Conservation (phyloP, 1,140 invertebrate genomes). For the Magallana gigas region DNA sequence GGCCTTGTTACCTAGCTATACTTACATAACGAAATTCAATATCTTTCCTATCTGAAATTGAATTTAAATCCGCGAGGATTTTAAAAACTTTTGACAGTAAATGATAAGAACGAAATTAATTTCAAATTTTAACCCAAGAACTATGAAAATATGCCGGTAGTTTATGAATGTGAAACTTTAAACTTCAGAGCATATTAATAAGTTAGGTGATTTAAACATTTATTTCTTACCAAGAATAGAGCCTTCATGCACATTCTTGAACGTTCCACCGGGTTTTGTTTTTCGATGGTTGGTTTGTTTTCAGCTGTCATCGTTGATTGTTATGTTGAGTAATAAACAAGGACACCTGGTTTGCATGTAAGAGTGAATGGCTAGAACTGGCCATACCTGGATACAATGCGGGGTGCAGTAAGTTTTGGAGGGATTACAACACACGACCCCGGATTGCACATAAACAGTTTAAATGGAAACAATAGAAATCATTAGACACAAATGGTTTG, state of each 20-base stretch:
- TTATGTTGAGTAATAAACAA: background rate
- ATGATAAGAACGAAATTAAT: background rate
- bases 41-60: constrained; percentile 18
- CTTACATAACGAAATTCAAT: constrained; percentile 9
- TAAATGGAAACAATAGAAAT: constrained; percentile 35
- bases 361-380: background rate
- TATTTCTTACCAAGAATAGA: background rate
- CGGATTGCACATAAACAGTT: background rate
- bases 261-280: background rate
- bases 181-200: background rate
- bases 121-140: background rate
- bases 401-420: background rate
- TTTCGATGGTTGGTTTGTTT: background rate
- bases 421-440: background rate
- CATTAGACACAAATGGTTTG: background rate
- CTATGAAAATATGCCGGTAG: background rate
- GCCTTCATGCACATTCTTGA: background rate
- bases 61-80: constrained; percentile 28
- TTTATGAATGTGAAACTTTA: too few relatives aligned
- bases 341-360: too few relatives aligned
- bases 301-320: background rate
- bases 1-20: background rate
- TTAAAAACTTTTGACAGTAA: constrained; percentile 16
- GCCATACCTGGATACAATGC: background rate
- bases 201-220: background rate